Evolutionary conservation across 2,113 vertebrate species (phyloP), one percentile per base, ranked within the genome.

Genomic region (Chelonoidis abingdonii): DNA sequence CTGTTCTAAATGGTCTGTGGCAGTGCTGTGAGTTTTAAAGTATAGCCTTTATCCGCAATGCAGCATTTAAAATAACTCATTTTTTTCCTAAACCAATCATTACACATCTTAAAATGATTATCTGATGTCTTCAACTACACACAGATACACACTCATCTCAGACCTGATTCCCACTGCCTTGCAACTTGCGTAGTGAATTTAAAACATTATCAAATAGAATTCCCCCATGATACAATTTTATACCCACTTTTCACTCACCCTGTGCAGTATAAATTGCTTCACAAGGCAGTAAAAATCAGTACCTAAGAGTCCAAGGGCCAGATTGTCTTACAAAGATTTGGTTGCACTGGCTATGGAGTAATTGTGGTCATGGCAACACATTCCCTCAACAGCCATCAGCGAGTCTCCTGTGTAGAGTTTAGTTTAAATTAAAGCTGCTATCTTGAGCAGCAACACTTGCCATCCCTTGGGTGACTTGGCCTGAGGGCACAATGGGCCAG

Each of bases 1-100:
- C 87, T 93, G 81, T 90, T 95, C 57, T 94, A 86, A 90, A 79
- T 87, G 52, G 84, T 90, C 91, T 72, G 65, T 95, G 79, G n/a
- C 25, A 86, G 31, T 89, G 31, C 44, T 8, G 1, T 79, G 82
- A 92, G 65, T 79, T 91, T 95, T 83, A 88, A 97, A 92, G 62
- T 14, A 52, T 19, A 44, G 31, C 29, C 93, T 96, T 49, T 38
- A 86, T 5, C 57, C 3, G 11, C 89, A 76, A n/a, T 38, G 2
- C 62, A 87, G 44, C 29, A 41, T 91, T 76, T 91, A 69, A 78
- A 87, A 57, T 1, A 90, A 24, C 38, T 84, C 31, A 0, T 5
- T 3, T 52, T 89, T 90, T 93, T n/a, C 5, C n/a, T 92, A 0
- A 80, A 7, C 65, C 65, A 69, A 21, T 44, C 9, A 1, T 84